Conservation (phyloP, 2,888 invertebrate species). For the Spilosoma lubricipeda region DNA sequence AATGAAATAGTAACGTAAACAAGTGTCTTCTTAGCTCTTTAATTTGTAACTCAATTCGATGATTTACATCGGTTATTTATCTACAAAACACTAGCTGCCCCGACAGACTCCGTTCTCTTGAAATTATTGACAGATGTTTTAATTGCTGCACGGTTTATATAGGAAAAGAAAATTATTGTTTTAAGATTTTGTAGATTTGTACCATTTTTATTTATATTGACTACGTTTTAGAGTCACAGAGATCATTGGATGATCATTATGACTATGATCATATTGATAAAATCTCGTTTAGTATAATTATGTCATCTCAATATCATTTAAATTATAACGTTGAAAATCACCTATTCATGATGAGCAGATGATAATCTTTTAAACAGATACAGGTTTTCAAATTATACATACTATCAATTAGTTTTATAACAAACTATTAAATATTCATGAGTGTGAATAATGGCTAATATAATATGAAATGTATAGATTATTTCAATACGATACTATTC, state of each 20-base stretch:
- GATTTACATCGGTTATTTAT: not conserved
- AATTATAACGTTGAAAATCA: constrained; percentile 13
- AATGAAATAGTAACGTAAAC: not conserved
- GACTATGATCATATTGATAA: not conserved
- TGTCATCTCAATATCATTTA: not conserved
- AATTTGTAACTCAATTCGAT: not conserved
- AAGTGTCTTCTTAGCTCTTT: not conserved
- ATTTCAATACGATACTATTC: constrained; percentile 6
- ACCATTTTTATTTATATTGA: no score
- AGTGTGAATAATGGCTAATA: constrained; percentile 29
- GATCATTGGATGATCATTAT: not conserved
- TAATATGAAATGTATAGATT: constrained; percentile 23
- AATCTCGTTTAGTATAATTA: not conserved
- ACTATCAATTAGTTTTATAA: constrained; percentile 41
- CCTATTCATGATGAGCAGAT: not conserved
- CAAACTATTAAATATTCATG: constrained; percentile 31
- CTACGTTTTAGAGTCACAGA: not conserved
- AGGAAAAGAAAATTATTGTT: no score
- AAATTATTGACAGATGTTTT: no score
- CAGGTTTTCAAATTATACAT: constrained; percentile 29
- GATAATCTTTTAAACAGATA: constrained; percentile 11
- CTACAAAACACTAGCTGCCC: not conserved
- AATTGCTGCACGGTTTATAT: no score
- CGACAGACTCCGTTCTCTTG: no score
- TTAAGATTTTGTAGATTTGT: no score